Conservation (phyloP, 1,140 invertebrate genomes). For the Pantala flavescens region DNA sequence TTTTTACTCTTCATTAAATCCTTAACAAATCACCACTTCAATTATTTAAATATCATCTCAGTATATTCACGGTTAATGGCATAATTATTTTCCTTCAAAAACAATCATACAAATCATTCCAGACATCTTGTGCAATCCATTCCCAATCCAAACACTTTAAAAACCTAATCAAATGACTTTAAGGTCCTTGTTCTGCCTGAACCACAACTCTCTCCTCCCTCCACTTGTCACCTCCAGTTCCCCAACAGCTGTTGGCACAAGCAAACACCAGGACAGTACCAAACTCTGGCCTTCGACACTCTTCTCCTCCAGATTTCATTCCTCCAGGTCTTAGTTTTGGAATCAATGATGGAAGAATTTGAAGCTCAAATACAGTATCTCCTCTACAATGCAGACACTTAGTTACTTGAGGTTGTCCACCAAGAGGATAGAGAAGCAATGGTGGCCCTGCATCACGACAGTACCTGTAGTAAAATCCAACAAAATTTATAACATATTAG, state of each 20-base stretch:
- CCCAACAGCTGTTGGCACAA: slow-evolving; percentile 75
- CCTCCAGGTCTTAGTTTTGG: slow-evolving; percentile 30
- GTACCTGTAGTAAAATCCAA: slow-evolving; percentile 49
- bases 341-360: slow-evolving; percentile 67
- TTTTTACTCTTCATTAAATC: no score
- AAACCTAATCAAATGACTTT: background rate
- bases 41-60: no score
- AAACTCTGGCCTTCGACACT: slow-evolving; percentile 53
- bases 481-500: slow-evolving; percentile 7
- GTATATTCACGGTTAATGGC: no score
- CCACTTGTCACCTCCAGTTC: slow-evolving; percentile 43
- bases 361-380: slow-evolving; percentile 64
- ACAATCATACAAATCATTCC: no score
- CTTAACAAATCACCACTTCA: no score
- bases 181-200: slow-evolving; percentile 48
- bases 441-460: slow-evolving; percentile 43
- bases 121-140: no score
- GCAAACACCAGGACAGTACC: slow-evolving; percentile 71
- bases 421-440: slow-evolving; percentile 51
- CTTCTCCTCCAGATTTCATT: slow-evolving; percentile 20
- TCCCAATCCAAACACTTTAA: no score
- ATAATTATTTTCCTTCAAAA: no score
- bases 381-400: slow-evolving; percentile 60
- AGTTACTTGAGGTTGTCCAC: slow-evolving; percentile 32
- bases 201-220: slow-evolving; percentile 62